Conservation (phyloP, 64 coral and sea anemone species). For the Montipora foliosa region DNA sequence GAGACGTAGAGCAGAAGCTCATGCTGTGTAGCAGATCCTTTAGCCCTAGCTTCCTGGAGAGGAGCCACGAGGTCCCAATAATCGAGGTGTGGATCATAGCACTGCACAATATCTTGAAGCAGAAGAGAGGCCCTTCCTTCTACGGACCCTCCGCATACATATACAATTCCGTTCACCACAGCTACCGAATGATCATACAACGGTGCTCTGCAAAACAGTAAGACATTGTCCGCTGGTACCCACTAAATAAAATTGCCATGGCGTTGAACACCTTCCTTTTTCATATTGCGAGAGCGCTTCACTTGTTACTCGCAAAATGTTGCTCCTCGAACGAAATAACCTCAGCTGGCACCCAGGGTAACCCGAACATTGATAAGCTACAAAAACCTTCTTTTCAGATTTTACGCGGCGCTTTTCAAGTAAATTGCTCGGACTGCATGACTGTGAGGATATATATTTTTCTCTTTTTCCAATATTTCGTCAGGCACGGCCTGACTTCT, state of each 20-base stretch:
- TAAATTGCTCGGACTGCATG: no score
- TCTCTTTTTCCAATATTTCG: no score
- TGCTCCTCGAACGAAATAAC: no score
- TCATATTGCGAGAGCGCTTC: no score
- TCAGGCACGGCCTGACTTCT: no score
- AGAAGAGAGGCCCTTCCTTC: slow-evolving; percentile 82
- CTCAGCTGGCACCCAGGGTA: no score
- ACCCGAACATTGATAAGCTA: no score
- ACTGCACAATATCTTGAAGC: slow-evolving; percentile 73
- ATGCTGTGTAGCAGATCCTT: slow-evolving; percentile 40
- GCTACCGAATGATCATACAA: slow-evolving; percentile 73
- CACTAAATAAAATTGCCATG: neutral
- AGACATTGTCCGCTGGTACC: neutral
- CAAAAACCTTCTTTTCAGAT: no score
- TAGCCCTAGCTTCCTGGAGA: slow-evolving; percentile 65
- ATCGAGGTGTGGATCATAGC: slow-evolving; percentile 62
- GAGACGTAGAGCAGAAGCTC: slow-evolving; percentile 52
- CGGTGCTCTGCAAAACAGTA: slow-evolving; percentile 7
- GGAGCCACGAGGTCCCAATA: slow-evolving; percentile 63
- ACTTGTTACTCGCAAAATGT: no score
- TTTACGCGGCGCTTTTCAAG: no score
- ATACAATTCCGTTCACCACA: slow-evolving; percentile 62
- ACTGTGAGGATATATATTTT: no score
- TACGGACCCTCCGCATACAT: slow-evolving; percentile 70
- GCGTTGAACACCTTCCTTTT: neutral